These are phyloP conservation scores for Amphilophus citrinellus DNA, from an alignment of 2,113 vertebrate species.

Conservation along the genomic window DNA sequence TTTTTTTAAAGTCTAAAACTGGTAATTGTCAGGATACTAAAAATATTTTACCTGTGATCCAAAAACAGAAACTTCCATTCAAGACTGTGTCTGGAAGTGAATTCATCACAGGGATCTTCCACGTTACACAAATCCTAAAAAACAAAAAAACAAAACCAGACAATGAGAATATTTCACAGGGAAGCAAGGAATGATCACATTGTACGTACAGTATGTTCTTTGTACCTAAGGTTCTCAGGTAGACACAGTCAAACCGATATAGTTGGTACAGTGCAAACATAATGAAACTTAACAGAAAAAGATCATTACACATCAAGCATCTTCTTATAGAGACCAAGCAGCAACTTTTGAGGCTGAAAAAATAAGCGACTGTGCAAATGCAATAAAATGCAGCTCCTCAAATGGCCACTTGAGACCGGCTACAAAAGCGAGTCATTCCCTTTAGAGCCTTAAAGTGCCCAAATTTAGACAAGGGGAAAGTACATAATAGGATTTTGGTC, in stretches of 20 bases:
- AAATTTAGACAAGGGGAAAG: not conserved
- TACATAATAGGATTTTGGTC: not conserved
- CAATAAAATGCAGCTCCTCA: not conserved
- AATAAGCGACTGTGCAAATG: not conserved
- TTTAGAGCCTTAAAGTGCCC: not conserved
- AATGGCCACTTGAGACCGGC: not conserved
- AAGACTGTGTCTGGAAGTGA: slow-evolving; percentile 86
- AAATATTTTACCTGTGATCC: slow-evolving; percentile 85
- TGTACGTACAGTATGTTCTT: not conserved
- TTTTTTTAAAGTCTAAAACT: not conserved
- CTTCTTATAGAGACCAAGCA: not conserved
- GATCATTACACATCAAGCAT: not conserved
- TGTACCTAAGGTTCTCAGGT: not conserved
- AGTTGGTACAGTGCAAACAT: not conserved
- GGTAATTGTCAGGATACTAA: not conserved
- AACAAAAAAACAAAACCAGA: slow-evolving; percentile 30
- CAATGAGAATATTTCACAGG: not conserved
- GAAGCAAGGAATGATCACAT: not conserved
- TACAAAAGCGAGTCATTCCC: not conserved
- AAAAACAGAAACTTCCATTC: slow-evolving; percentile 89
- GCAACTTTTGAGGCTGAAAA: not conserved
- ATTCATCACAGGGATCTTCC: slow-evolving; percentile 85
- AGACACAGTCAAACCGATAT: not conserved
- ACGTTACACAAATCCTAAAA: slow-evolving; percentile 85
- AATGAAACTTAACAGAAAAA: not conserved